These are phyloP conservation scores for Trichomycterus rosablanca DNA, from an alignment of 2,113 vertebrate genomes.

Conservation along the genomic window DNA sequence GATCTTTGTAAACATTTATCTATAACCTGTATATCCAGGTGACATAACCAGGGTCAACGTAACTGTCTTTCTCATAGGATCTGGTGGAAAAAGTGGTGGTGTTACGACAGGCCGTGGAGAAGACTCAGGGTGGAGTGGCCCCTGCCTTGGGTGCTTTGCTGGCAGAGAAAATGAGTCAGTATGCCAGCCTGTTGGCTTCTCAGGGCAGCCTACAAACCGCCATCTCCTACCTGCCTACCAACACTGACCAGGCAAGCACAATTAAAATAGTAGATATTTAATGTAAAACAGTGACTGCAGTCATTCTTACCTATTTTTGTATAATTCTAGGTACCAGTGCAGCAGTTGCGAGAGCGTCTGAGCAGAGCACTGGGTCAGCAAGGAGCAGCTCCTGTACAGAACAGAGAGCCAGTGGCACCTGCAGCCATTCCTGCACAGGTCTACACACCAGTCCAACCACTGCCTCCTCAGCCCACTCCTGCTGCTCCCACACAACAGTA, in stretches of 20 bases:
- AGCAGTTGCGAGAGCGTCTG: conserved; percentile 83
- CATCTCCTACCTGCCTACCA: conserved; percentile 83
- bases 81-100: conserved; percentile 95
- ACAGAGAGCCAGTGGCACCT: conserved; percentile 49
- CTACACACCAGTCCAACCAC: conserved; percentile 51
- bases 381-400: conserved; percentile 37
- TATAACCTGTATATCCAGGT: too few relatives aligned
- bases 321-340: conserved; percentile 51
- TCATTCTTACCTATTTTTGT: too few relatives aligned
- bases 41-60: too few relatives aligned
- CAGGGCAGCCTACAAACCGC: conserved; percentile 90
- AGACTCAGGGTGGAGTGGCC: conserved; percentile 66
- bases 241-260: conserved; percentile 74
- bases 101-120: conserved; percentile 80
- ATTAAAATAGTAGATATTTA: too few relatives aligned
- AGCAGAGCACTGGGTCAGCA: conserved; percentile 79
- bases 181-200: conserved; percentile 84
- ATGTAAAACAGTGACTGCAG: not conserved
- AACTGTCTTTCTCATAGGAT: conserved; percentile 65
- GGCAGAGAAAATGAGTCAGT: conserved; percentile 90
- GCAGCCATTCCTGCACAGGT: conserved; percentile 48
- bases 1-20: too few relatives aligned
- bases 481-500: conserved; percentile 55
- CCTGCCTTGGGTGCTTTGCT: conserved; percentile 72
- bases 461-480: conserved; percentile 29